Evolutionary conservation across 2,113 vertebrate genomes (phyloP).

Genomic region (Equus quagga): DNA sequence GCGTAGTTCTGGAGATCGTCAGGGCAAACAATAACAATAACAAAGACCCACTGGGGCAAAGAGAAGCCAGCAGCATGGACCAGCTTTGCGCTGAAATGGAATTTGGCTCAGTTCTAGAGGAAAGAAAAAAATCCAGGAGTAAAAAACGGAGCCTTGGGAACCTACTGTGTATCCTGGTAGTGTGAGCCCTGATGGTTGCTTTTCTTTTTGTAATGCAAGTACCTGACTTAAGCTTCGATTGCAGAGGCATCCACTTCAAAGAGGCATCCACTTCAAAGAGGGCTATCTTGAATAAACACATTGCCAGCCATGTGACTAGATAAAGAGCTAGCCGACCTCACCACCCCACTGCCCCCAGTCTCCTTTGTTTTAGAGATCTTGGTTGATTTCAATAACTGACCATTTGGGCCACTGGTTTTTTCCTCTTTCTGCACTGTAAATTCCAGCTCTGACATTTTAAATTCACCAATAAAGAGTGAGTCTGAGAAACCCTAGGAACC

Average conservation of each 20-base stretch:
- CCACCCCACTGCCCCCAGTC: not conserved
- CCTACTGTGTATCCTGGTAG: not conserved
- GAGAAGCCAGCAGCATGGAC: not conserved
- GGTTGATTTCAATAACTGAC: not conserved
- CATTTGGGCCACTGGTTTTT: not conserved
- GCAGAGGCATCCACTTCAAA: not conserved
- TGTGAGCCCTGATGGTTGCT: not conserved
- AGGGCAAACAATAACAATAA: not conserved
- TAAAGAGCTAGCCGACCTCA: not conserved
- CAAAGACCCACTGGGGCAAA: constrained; percentile 15
- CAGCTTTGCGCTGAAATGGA: constrained; percentile 31
- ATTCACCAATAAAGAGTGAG: not conserved
- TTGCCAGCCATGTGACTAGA: not conserved
- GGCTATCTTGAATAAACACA: not conserved
- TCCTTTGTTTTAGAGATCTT: not conserved
- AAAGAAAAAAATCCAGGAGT: not conserved
- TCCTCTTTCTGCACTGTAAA: not conserved
- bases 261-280: too few species aligned
- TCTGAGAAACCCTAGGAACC: too few species aligned
- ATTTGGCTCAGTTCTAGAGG: not conserved
- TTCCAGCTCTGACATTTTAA: not conserved
- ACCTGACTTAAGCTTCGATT: not conserved
- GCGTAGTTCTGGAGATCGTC: constrained; percentile 30
- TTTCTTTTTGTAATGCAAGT: not conserved
- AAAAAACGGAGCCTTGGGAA: not conserved